Evolutionary conservation across 1,140 invertebrate species (phyloP), one percentile per base, ranked within the genome.

Genomic region (Drosophila ironensis): DNA sequence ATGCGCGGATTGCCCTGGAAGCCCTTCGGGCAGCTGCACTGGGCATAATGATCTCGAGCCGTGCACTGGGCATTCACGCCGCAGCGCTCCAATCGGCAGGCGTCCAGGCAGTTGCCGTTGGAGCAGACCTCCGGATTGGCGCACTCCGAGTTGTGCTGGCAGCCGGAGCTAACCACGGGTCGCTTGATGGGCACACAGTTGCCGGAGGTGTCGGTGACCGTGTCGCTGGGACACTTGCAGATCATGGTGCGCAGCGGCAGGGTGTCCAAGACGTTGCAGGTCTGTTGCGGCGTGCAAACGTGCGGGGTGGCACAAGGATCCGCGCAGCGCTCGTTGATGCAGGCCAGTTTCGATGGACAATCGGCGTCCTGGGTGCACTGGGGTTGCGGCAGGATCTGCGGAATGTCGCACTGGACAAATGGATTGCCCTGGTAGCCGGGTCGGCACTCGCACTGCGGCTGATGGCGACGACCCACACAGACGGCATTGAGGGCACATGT

Each of bases 61-160:
- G 92, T 93, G 72, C 97, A 98, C 61, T 96, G 92, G 3, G 97
- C 96, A 78, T 97, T 97, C 1, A 94, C 90, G 44, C 97, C 97
- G 81, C 97, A 98, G 2, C 92, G 91, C 48, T 95, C 93, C 8
- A 94, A 91, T 33, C 92, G 92, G 80, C 96, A 98, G 9, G 95
- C 95, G 53, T 96, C 94, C 3, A 95, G 89, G 75, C 96, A 97
- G n/a, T 90, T 93, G 60, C 95, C 95, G 28, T 92, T 90, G 0
- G 93, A 89, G 81, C 96, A 97, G 57, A 93, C 93, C 54, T 97
- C 94, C 0, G 92, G 90, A 47, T 93, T 92, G 4, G 90, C 78
- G 76, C 96, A 97, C 57, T 97, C 95, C 7, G 92, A 91, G 80
- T 97, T 95, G 0, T 92, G 88, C 44, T 91, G 89, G 56, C 92